Base-by-base conservation (phyloP, 2,888 invertebrate species). In the Drosophila algonquin region DNA sequence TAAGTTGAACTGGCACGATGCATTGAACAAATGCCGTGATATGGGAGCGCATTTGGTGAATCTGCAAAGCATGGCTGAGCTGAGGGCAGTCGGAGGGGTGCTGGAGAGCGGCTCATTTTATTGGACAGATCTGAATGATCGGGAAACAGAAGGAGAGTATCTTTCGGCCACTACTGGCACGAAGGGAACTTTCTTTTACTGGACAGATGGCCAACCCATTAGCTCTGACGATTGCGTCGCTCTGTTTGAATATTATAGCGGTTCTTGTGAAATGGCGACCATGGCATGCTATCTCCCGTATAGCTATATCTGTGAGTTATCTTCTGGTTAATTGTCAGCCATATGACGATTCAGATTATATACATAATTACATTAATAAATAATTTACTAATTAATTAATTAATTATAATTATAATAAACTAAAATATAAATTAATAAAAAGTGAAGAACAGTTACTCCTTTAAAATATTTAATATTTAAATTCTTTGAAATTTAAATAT, bases 1-100 rank as follows among this genome's bases (percentile, higher is more conserved):
- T 5, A 0, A 3, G 21, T 21, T 21, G 21, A 65, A 6, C 54
- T 60, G 60, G 64, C 24, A 50, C 16, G 32, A 14, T 0, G 62
- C 67, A 3, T 10, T 16, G 1, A 5, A 57, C 0, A 68, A 14
- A 6, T 62, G 63, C n/a, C 16, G 1, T 6, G 16, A 57, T 4
- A 32, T 40, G 9, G 56, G 62, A 4, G 67, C 52, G 5, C 62
- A 62, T n/a, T 45, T 67, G 21, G 55, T n/a, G 16, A 67, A 30
- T 40, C n/a, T 52, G 21, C 46, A 61, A 61, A 40, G 6, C 40
- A 12, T 50, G n/a, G 8, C n/a, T 12, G 60, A 65, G 21, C 9
- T 16, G 52, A 12, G 32, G 5, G 18, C 5, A 16, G 21, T 21
- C 21, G 21, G 2, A 21, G 3, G 21, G 21, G 3, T 21, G 3